phyloP scores from a whole-genome alignment of 1,140 invertebrate genomes.

The Papilio dardanus region DNA sequence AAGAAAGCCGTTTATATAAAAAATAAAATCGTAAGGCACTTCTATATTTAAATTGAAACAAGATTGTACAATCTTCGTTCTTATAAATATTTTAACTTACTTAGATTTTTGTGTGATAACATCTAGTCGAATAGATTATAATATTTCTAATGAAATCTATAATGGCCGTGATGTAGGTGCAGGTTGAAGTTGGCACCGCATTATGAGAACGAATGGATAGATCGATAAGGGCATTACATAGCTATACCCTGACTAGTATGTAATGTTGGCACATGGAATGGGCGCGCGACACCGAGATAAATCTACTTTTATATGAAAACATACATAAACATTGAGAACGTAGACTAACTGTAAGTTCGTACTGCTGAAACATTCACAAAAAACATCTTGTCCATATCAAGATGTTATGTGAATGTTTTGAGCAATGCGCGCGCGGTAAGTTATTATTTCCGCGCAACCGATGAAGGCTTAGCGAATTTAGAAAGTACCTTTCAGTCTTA shows the following conservation, averaged over 20 bases:
- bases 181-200: constrained; percentile 28
- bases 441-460: constrained; percentile 43
- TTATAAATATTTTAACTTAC: constrained; percentile 52
- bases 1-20: constrained; percentile 60
- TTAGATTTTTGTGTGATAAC: constrained; percentile 43
- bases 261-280: constrained; percentile 69
- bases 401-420: not conserved
- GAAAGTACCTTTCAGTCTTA: constrained; percentile 74
- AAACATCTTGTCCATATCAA: not conserved
- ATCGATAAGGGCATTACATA: constrained; percentile 54
- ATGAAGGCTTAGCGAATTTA: constrained; percentile 51
- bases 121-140: constrained; percentile 48
- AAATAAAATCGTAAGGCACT: constrained; percentile 82
- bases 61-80: constrained; percentile 60
- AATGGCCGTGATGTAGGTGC: constrained; percentile 36
- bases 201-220: constrained; percentile 44
- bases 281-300: constrained; percentile 53
- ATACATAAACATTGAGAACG: constrained; percentile 44
- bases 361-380: not conserved
- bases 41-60: constrained; percentile 77
- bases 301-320: constrained; percentile 50
- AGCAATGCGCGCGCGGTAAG: not conserved
- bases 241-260: constrained; percentile 71
- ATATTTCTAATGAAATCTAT: constrained; percentile 47
- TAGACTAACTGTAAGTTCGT: constrained; percentile 25